These are phyloP conservation scores for Cotesia chilonis DNA, from an alignment of 1,140 invertebrate genomes.

Conservation along the genomic window DNA sequence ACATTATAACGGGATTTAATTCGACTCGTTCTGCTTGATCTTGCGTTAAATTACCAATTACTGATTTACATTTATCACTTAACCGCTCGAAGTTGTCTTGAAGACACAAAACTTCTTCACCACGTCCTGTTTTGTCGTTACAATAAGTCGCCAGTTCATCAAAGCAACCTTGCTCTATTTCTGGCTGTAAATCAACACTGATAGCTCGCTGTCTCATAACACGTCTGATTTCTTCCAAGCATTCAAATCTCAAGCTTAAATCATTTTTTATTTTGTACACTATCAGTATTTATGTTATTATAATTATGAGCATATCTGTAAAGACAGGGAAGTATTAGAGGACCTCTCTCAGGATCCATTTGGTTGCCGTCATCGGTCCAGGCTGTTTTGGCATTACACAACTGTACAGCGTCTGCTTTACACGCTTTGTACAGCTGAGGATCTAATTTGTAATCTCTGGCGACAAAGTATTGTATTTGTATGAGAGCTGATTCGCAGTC, in stretches of 20 bases:
- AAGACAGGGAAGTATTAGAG: conserved; percentile 90
- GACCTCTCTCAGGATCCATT: conserved; percentile 76
- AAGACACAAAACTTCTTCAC: conserved; percentile 90
- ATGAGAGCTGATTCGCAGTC: conserved; percentile 90
- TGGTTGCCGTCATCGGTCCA: conserved; percentile 78
- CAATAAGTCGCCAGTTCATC: conserved; percentile 86
- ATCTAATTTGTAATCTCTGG: conserved; percentile 93
- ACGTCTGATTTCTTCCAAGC: conserved; percentile 83
- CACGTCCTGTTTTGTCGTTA: conserved; percentile 82
- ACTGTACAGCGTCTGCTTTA: conserved; percentile 81
- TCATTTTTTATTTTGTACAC: neutral
- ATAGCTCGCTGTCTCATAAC: conserved; percentile 92
- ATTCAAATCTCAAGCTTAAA: conserved; percentile 61
- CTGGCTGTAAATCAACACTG: conserved; percentile 91
- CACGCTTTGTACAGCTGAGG: conserved; percentile 88
- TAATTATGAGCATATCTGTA: conserved; percentile 77
- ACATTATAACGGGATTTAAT: conserved; percentile 85
- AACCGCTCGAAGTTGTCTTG: conserved; percentile 89
- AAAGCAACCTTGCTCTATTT: conserved; percentile 91
- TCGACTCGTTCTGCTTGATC: conserved; percentile 86
- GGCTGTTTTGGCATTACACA: conserved; percentile 81
- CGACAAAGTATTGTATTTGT: conserved; percentile 97
- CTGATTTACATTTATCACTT: conserved; percentile 73
- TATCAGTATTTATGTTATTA: neutral
- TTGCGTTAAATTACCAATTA: conserved; percentile 89